Base-by-base conservation (phyloP, 2,797 vertebrate genomes). In the Trematomus bernacchii region DNA sequence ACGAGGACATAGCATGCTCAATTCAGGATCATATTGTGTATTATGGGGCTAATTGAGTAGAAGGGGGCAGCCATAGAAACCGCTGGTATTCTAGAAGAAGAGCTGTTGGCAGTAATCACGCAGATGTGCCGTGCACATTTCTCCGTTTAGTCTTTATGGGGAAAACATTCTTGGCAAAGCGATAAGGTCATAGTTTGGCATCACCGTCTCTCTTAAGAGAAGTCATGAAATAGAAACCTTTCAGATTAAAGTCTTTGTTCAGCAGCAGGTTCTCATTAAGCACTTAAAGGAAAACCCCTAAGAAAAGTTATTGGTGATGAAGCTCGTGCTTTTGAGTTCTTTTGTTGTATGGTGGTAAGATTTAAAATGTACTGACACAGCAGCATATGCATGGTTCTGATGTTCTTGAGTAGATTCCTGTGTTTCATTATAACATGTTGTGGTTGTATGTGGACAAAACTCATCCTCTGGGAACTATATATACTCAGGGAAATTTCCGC, bases 141-240 rank as follows among this genome's bases (percentile, higher is more conserved):
- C 73, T 77, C 60, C 60, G 30, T 75, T 84, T 75, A 85, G 71
- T 51, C 78, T 87, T 89, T 82, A 82, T 85, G 59, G 52, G 80
- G 40, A 37, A 82, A 85, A 70, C 70, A 80, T 79, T 85, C 81
- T 82, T 83, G 78, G 70, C 75, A 87, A 78, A 78, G 77, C 43
- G 69, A 85, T 90, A 79, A 85, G 86, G 83, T 86, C 88, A 85
- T 73, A 86, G 83, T 84, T 86, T 90, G 87, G 82, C 83, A 79
- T 82, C 62, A 64, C 23, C 3, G 10, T 76, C 50, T 79, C 73
- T 80, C 76, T 63, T 63, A 74, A 15, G 67, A 74, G 62, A 77
- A 50, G 67, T 83, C 75, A 76, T 79, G 76, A 86, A 85, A 79
- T 71, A 73, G 68, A 87, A 89, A 78, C 80, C 77, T 78, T 69